Base-by-base conservation (phyloP, 2,797 vertebrate genomes). In the Acridotheres tristis region DNA sequence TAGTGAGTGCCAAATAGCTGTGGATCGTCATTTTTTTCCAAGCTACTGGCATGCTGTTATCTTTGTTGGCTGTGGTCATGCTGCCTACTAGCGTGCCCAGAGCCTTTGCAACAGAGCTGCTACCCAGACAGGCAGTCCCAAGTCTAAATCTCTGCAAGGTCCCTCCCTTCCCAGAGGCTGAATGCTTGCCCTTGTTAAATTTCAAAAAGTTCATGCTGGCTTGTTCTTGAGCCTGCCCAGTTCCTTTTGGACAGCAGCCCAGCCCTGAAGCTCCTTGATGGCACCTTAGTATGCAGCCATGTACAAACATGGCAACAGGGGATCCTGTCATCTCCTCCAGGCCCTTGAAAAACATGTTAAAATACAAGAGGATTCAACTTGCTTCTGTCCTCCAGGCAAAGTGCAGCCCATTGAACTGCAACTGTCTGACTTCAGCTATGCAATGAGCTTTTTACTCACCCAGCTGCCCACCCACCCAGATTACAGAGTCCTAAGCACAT, bases 341-440 rank as follows among this genome's bases (percentile, higher is more conserved):
- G 53, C 36, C 40, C 62, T 79, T 55, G 51, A 66, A 50, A 72
- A 54, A 68, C 23, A 45, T 10, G 2, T 50, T 61, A 47, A 74
- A 74, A 53, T 53, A 36, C 5, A 76, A 27, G 15, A 65, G 20
- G 25, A 22, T 26, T 42, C 15, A 12, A n/a, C 23, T 27, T 80
- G 53, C 23, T 55, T 36, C 29, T 53, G 58, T 45, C 9, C 34
- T 78, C 38, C 23, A 67, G 66, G 47, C 23, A 78, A 84, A 63
- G 29, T 4, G 2, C 17, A 16, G 17, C 16, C 48, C 42, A 40
- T 40, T 71, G 30, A 86, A 81, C 38, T 34, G 13, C 42, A 65
- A 17, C n/a, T 63, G 27, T 30, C 42, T 30, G 36, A 77, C 32
- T 5, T 13, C 23, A 55, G 32, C 12, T 47, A 59, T 0, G 0